Evolutionary conservation across 2,797 vertebrate species (phyloP).

Genomic region (Parauchenoglanis ngamensis): DNA sequence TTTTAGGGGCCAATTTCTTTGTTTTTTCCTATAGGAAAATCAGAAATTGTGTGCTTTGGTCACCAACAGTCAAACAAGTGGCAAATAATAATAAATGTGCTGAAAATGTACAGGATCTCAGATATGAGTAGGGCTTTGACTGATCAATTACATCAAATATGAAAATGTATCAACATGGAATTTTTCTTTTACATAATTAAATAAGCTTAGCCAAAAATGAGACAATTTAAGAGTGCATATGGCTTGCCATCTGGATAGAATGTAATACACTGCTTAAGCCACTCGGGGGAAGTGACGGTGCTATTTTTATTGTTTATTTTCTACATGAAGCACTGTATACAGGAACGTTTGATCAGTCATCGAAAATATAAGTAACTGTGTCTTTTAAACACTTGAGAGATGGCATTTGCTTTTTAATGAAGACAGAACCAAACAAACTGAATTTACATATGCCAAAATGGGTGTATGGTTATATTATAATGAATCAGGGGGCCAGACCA

Average conservation of each 20-base stretch:
- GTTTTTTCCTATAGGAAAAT: too few species aligned
- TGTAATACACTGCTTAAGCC: not conserved
- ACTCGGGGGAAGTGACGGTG: not conserved
- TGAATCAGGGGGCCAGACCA: not conserved
- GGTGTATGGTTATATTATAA: not conserved
- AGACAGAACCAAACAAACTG: not conserved
- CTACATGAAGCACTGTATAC: not conserved
- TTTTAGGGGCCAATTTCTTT: too few species aligned
- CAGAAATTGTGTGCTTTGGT: too few species aligned
- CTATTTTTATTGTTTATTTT: not conserved
- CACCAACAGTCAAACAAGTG: too few species aligned
- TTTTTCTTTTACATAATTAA: not conserved
- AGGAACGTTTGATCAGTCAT: not conserved
- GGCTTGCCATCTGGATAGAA: not conserved
- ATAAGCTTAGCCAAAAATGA: too few species aligned
- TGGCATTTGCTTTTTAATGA: not conserved
- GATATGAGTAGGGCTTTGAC: too few species aligned
- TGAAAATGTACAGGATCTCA: too few species aligned
- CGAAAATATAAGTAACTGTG: not conserved
- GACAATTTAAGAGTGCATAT: not conserved
- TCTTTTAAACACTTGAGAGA: not conserved
- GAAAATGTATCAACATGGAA: too few species aligned
- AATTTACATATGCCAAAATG: not conserved
- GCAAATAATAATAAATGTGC: too few species aligned
- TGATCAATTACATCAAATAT: too few species aligned